Percentiles rank a stretch among this genome's conserved stretches.
Evolutionary conservation across 2,888 invertebrate genomes (phyloP).

Genomic region (Lingula anatina): DNA sequence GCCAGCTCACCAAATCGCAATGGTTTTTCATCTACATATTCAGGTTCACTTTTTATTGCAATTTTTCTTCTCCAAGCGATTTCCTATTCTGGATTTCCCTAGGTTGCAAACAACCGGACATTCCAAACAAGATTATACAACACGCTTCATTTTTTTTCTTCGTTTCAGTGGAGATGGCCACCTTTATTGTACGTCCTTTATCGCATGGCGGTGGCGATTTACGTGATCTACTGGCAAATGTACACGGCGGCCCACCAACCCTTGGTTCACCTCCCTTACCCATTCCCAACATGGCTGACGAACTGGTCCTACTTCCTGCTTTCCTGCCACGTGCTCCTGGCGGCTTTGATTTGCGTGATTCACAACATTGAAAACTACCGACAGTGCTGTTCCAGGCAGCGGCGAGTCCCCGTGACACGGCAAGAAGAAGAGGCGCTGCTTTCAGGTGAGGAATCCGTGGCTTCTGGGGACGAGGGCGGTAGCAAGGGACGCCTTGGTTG

Average conservation of each 20-base stretch:
- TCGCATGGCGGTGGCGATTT: conserved; percentile 26
- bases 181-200: conserved; percentile 25
- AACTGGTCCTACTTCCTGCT: conserved; percentile 41
- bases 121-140: too few species aligned
- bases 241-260: background rate
- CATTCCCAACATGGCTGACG: too few species aligned
- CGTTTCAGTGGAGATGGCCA: conserved; percentile 41
- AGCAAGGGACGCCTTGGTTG: background rate
- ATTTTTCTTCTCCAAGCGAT: too few species aligned
- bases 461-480: too few species aligned
- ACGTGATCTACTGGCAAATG: conserved; percentile 18
- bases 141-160: too few species aligned
- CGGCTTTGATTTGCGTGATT: conserved; percentile 12
- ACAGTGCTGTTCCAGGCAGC: background rate
- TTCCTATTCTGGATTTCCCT: too few species aligned
- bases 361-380: background rate
- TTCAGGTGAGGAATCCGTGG: background rate
- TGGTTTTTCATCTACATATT: too few species aligned
- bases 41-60: too few species aligned
- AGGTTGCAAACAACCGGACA: too few species aligned
- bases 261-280: conserved; percentile 25
- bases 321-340: conserved; percentile 20
- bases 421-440: background rate
- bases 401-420: background rate
- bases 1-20: too few species aligned